Percentiles rank a stretch among this genome's conserved stretches.
phyloP scores from a whole-genome alignment of 2,113 vertebrate genomes.

The Dolichallabes microphthalmus region DNA sequence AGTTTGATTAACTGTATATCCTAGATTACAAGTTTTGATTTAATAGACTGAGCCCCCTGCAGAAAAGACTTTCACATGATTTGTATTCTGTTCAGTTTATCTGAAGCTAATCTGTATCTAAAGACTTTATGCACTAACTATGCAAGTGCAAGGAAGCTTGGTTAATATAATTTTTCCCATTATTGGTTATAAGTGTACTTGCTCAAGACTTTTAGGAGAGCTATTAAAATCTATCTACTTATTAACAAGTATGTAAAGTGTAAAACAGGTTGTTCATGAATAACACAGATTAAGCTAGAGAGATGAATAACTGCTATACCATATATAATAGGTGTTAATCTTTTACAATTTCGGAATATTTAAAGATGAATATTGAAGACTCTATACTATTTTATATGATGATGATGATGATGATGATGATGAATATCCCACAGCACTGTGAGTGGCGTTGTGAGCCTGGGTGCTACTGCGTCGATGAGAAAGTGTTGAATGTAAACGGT shows the following conservation, averaged over 20 bases:
- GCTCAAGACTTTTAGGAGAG: not conserved
- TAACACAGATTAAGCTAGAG: not conserved
- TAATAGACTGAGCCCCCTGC: not conserved
- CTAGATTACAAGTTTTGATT: not conserved
- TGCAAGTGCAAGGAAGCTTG: not conserved
- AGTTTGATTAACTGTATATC: not conserved
- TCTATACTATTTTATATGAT: not conserved
- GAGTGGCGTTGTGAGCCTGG: conserved; percentile 81
- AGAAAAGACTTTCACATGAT: not conserved
- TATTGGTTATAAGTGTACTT: too few relatives aligned
- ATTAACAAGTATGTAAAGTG: not conserved
- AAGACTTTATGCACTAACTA: not conserved
- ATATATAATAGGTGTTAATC: not conserved
- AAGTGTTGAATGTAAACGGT: conserved; percentile 73
- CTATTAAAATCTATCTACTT: not conserved
- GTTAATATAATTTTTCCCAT: not conserved
- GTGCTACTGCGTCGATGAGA: conserved; percentile 81
- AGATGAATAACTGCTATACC: not conserved
- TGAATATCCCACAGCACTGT: conserved; percentile 72
- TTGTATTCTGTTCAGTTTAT: not conserved
- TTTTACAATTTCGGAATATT: not conserved
- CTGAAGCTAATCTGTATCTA: not conserved
- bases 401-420: not conserved
- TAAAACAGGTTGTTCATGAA: not conserved
- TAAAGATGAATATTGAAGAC: not conserved